Base-by-base conservation (phyloP, 2,113 vertebrate genomes). In the Egretta garzetta region DNA sequence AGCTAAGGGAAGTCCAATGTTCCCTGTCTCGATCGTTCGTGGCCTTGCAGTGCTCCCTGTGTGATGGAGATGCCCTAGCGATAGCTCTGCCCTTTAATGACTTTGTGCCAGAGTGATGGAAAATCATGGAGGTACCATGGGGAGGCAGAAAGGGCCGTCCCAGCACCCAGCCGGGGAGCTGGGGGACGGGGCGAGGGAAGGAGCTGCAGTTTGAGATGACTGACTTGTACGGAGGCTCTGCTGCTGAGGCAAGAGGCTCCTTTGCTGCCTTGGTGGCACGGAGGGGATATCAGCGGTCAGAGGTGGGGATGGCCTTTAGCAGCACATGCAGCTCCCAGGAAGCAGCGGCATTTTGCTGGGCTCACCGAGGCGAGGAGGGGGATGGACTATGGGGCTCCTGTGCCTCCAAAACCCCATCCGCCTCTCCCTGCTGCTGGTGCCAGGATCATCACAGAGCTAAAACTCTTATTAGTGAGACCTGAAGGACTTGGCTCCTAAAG, bases 71-170 rank as follows among this genome's bases (percentile, higher is more conserved):
- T 94, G 96, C 73, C 87, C 90, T 94, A 85, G 56, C 2, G 67
- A 91, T 93, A 90, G 84, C 87, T 93, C 87, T 96, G 93, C 71
- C 93, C 91, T 89, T 87, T 93, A 96, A 96, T 80, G 93, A 91
- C 89, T 91, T 95, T 93, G 87, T 96, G 77, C 83, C 74, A 23
- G 94, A 95, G 87, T 66, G 85, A 90, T 86, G 82, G 86, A 94
- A 95, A 93, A 86, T 88, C 71, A 17, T 20, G 79, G 59, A 66
- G 39, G 70, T 83, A 45, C 67, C 0, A 0, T 0, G 0, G 75
- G 79, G 83, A 92, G 77, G 85, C 55, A 80, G 92, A 58, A 58
- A 14, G 85, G 81, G 56, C 56, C 0, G 0, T 55, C 68, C 43
- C 28, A 79, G 47, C 39, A 52, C 80, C 74, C 1, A 5, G n/a